phyloP scores from a whole-genome alignment of 1,140 invertebrate genomes.

The Ceratosolen fusciceps region DNA sequence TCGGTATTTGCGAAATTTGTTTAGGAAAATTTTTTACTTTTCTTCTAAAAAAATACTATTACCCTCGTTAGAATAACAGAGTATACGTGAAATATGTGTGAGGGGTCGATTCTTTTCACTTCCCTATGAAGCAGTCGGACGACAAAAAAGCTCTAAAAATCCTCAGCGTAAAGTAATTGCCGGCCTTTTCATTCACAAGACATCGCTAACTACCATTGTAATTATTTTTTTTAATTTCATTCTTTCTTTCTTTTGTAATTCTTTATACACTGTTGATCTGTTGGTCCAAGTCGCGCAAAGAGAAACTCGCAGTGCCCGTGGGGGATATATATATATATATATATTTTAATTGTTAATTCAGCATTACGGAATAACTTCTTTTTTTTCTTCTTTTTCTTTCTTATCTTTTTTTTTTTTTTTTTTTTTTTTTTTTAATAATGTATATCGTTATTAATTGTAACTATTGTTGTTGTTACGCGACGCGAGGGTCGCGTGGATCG shows the following conservation, averaged over 20 bases:
- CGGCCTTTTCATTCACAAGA: conserved; percentile 20
- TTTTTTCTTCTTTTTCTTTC: too few species aligned
- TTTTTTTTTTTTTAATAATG: too few species aligned
- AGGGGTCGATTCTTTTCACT: conserved; percentile 26
- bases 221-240: conserved; percentile 16
- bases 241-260: background rate
- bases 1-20: conserved; percentile 56
- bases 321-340: too few species aligned
- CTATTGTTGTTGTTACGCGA: too few species aligned
- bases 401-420: too few species aligned
- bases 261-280: background rate
- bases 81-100: conserved; percentile 52
- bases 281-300: conserved; percentile 43
- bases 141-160: conserved; percentile 45
- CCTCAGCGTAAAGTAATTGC: conserved; percentile 36
- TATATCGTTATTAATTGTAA: too few species aligned
- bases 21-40: conserved; percentile 59
- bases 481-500: too few species aligned
- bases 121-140: conserved; percentile 40
- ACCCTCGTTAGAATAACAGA: conserved; percentile 55
- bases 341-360: too few species aligned
- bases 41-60: conserved; percentile 65
- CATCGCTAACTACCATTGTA: background rate
- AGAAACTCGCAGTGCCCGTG: conserved; percentile 37
- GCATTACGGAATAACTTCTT: too few species aligned